Evolutionary conservation across 2,797 vertebrate genomes (phyloP), one percentile per base, ranked within the genome.

Genomic region (Eutrigla gurnardus): DNA sequence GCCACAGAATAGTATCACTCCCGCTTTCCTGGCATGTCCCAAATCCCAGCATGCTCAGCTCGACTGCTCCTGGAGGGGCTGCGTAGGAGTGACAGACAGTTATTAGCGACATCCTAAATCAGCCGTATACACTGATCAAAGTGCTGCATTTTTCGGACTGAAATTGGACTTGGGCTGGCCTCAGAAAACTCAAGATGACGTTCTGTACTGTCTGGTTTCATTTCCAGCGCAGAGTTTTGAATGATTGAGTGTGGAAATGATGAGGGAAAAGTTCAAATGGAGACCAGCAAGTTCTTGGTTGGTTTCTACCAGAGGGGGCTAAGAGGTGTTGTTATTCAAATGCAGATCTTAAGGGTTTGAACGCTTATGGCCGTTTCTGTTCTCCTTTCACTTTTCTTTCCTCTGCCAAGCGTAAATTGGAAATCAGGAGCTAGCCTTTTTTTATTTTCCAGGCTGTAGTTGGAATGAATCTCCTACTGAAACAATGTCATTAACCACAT

Each of bases 51-150:
- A 2, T 68, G 80, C 80, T 86, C 33, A 8, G 79, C 80, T 64
- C 7, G 0, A 15, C 78, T 73, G 69, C 87, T 84, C 81, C 85
- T 82, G 73, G 68, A 83, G 77, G 79, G 73, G 49, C 73, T 71
- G 86, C 18, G 80, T 81, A 39, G 82, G 85, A 85, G 86, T 91
- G 90, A 92, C 72, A 70, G 90, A 90, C 83, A 85, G 88, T 82
- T 78, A 76, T 79, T 32, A 67, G 86, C 83, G 89, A 89, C 88
- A 84, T 71, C 64, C 77, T 82, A 87, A 91, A 89, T 88, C 82
- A 85, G 42, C 81, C 71, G 59, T 75, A 80, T 47, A 86, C 79
- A 65, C 78, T 84, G 90, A 93, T 94, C 90, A 94, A 93, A 93
- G 89, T 67, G 7, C 47, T 33, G 77, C 83, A 90, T 87, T 91